phyloP scores from a whole-genome alignment of 1,140 invertebrate species.

The Scylla paramamosain region DNA sequence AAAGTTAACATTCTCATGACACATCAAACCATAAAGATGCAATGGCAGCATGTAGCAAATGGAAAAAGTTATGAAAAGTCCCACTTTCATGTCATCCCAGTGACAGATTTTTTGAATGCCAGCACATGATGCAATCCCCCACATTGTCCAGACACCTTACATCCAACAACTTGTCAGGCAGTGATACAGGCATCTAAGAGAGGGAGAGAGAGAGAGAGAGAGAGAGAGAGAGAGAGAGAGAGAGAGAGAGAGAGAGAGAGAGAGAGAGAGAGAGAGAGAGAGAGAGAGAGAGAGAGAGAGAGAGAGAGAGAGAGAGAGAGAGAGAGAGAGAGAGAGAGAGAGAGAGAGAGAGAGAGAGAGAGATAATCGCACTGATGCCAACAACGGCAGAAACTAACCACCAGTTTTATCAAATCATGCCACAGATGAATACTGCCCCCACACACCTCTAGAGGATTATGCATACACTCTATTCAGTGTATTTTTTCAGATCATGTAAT shows the following conservation, averaged over 20 bases:
- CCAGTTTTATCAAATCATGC: too few relatives aligned
- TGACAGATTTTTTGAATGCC: not conserved
- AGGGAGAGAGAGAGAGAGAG: slow-evolving; percentile 38
- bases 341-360: too few relatives aligned
- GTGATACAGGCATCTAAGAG: slow-evolving; percentile 1
- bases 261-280: not conserved
- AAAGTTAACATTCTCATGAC: not conserved
- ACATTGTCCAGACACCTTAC: not conserved
- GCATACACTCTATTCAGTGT: too few relatives aligned
- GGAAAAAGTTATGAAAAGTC: not conserved
- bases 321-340: not conserved
- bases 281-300: not conserved
- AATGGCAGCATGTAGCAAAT: not conserved
- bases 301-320: slow-evolving; percentile 36
- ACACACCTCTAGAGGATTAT: too few relatives aligned
- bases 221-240: slow-evolving; percentile 44
- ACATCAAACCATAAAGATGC: not conserved
- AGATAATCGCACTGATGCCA: too few relatives aligned
- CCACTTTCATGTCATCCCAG: not conserved
- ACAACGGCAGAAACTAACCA: too few relatives aligned
- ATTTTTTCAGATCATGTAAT: too few relatives aligned
- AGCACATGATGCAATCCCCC: not conserved
- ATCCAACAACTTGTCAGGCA: not conserved
- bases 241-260: not conserved
- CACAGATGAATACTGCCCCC: too few relatives aligned